Evolutionary conservation across 2,797 vertebrate genomes (phyloP), one percentile per base, ranked within the genome.

Genomic region (Myotis vivesi): DNA sequence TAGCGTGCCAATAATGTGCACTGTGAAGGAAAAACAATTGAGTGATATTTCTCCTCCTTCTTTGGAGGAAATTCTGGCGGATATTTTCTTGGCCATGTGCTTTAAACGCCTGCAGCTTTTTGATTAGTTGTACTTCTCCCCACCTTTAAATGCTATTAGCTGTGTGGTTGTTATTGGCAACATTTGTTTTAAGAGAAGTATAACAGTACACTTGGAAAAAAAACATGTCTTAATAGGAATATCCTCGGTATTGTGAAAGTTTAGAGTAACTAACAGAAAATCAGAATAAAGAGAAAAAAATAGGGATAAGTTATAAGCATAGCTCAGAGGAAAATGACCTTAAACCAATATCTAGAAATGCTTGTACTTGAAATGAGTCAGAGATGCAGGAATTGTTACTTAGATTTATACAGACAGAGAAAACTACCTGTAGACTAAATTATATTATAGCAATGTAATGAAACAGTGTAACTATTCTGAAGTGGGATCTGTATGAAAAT

Each of bases 111-210:
- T 81, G 30, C 16, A 38, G 28, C 22, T 57, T 46, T 89, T 91
- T 75, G 15, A 71, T 83, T 73, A 81, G 79, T 16, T 84, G 8
- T 81, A 62, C 71, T 83, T 20, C 46, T 16, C 22, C 49, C 49
- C 41, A 84, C 77, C 59, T 92, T 22, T 79, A 84, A 96, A 89
- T 81, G 33, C 59, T 91, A 22, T 95, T 95, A 95, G 22, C 23
- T 81, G 17, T 22, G 15, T 83, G 33, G 59, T 66, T 93, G 59
- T 66, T 93, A 94, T 72, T 94, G 90, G 76, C 76, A 95, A 84
- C 72, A 80, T 94, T 96, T 95, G 25, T 96, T 95, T 95, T 59
- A 76, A 84, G 71, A 94, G 46, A 92, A 66, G 41, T 92, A 57
- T 72, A 87, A 85, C 22, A 93, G 36, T 38, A 89, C 80, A 41